Percentiles rank a stretch among this genome's conserved stretches.
Evolutionary conservation across 2,888 invertebrate genomes (phyloP).

Genomic region (Choreutis nemorana): DNA sequence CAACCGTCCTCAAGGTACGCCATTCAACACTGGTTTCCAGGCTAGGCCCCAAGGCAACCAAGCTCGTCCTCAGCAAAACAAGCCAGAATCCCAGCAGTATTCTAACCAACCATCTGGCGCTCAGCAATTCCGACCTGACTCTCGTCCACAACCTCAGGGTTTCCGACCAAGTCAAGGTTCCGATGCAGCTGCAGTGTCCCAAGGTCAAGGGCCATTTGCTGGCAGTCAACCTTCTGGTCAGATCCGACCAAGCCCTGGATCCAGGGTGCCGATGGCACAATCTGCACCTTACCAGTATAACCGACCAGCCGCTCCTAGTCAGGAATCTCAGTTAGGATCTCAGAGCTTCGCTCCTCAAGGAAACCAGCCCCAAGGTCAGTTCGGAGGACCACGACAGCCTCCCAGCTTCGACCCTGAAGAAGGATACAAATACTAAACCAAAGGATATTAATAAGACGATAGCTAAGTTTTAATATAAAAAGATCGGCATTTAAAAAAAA

Average conservation of each 20-base stretch:
- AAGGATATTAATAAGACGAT: conserved; percentile 25
- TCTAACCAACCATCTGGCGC: conserved; percentile 1
- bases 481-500: conserved; percentile 20
- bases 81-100: no score
- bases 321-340: conserved; percentile 7
- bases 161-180: conserved; percentile 7
- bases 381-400: conserved; percentile 46
- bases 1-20: conserved; percentile 12
- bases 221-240: conserved; percentile 9
- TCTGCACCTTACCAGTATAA: conserved; percentile 24
- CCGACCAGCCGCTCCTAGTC: conserved; percentile 4
- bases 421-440: conserved; percentile 52
- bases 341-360: neutral
- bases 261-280: conserved; percentile 13
- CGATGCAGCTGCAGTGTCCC: conserved; percentile 5
- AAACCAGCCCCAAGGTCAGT: conserved; percentile 11
- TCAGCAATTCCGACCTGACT: neutral
- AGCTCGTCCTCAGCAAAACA: conserved; percentile 6
- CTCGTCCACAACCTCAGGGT: conserved; percentile 4
- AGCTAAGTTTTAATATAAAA: conserved; percentile 17
- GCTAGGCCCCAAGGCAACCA: no score
- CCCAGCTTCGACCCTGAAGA: conserved; percentile 51
- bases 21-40: conserved; percentile 6
- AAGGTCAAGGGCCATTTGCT: conserved; percentile 7
- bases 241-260: conserved; percentile 10